These are phyloP conservation scores for Synchiropus splendidus DNA, from an alignment of 2,113 vertebrate species.

Conservation along the genomic window DNA sequence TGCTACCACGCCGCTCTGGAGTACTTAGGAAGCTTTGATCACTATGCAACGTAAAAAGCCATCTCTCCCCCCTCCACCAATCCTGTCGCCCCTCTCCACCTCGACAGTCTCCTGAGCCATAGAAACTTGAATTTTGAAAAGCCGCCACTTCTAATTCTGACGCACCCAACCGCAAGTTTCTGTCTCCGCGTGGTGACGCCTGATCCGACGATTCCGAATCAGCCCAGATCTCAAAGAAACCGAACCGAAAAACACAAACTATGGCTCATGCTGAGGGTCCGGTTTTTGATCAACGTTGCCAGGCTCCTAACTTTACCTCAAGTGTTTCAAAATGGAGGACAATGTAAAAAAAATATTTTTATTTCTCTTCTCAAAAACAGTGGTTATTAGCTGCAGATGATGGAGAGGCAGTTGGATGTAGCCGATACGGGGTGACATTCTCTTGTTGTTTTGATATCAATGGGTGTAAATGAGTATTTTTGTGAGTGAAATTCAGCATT, in stretches of 20 bases:
- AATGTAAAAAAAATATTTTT: constrained; percentile 49
- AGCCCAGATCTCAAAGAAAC: constrained; percentile 35
- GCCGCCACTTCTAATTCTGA: constrained; percentile 30
- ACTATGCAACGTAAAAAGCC: constrained; percentile 99
- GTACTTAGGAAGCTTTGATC: constrained; percentile 98
- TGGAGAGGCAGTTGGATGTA: constrained; percentile 37
- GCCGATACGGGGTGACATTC: constrained; percentile 35
- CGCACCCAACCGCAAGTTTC: constrained; percentile 26
- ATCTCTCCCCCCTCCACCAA: constrained; percentile 65
- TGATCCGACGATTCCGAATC: constrained; percentile 37
- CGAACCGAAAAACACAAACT: constrained; percentile 43
- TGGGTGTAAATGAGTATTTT: constrained; percentile 25
- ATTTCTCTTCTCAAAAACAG: constrained; percentile 52
- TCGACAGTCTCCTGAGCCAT: constrained; percentile 78
- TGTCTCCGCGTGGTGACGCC: constrained; percentile 24
- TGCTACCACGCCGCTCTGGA: constrained; percentile 96
- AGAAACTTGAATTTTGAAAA: constrained; percentile 72
- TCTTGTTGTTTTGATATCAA: constrained; percentile 33
- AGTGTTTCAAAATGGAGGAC: constrained; percentile 73
- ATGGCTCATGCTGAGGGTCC: constrained; percentile 59
- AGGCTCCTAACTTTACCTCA: constrained; percentile 76
- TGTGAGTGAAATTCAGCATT: neutral
- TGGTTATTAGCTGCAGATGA: constrained; percentile 30
- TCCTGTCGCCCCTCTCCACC: constrained; percentile 63
- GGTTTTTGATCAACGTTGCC: no score